These are phyloP conservation scores for Drepana falcataria DNA, from an alignment of 2,888 invertebrate genomes.

Conservation along the genomic window DNA sequence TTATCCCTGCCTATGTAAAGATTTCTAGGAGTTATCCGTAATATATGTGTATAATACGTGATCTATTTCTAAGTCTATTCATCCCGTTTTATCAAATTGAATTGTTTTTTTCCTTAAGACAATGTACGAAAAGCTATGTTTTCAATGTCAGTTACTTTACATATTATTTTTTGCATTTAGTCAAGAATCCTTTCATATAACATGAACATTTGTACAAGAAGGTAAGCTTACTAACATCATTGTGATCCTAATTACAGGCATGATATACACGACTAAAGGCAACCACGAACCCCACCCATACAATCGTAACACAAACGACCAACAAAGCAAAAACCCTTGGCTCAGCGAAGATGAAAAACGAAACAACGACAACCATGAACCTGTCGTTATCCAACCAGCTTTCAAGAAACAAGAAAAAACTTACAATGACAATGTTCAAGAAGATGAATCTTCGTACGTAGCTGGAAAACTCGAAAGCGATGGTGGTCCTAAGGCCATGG, in stretches of 20 bases:
- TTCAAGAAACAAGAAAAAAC: conserved; percentile 64
- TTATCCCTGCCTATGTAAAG: too few relatives aligned
- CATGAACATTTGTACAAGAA: too few relatives aligned
- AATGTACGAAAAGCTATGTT: too few relatives aligned
- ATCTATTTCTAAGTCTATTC: too few relatives aligned
- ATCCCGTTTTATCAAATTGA: too few relatives aligned
- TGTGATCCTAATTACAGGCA: conserved; percentile 33
- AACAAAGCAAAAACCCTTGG: conserved; percentile 39
- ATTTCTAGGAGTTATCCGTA: too few relatives aligned
- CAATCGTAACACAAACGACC: conserved; percentile 29
- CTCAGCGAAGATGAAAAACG: conserved; percentile 42
- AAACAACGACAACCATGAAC: conserved; percentile 58
- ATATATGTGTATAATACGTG: too few relatives aligned
- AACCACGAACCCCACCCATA: conserved; percentile 36
- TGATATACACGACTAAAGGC: conserved; percentile 61
- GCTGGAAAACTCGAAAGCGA: conserved; percentile 44
- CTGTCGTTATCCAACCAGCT: conserved; percentile 67
- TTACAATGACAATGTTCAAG: conserved; percentile 43
- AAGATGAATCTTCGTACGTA: conserved; percentile 53
- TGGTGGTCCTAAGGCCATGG: conserved; percentile 60
- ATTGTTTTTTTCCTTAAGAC: too few relatives aligned
- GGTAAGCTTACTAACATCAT: conserved; percentile 1
- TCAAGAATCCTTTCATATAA: too few relatives aligned
- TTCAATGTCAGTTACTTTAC: too few relatives aligned
- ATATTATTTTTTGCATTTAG: too few relatives aligned